Conservation (phyloP, 37 sponge, comb jelly and placozoan genomes). For the Oscarella lobularis region DNA sequence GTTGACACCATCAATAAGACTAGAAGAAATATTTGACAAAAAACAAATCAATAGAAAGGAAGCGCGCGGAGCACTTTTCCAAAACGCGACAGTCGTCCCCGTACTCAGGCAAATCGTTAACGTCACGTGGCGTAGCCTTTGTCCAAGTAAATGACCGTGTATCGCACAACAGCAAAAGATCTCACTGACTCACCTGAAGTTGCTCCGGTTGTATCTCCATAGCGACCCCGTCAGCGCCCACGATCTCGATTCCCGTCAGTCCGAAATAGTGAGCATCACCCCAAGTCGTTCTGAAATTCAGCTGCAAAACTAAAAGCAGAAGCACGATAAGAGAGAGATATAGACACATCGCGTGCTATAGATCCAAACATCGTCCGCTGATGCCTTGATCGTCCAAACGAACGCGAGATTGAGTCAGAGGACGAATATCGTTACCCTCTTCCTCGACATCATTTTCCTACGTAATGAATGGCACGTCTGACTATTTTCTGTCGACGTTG, state of each 20-base stretch:
- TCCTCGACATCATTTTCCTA: too few relatives aligned
- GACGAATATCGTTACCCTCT: background rate
- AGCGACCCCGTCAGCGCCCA: conserved; percentile 16
- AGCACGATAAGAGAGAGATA: background rate
- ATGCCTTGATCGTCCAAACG: background rate
- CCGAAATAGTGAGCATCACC: conserved; percentile 28
- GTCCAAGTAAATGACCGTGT: background rate
- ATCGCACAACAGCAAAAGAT: background rate
- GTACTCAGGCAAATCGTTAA: conserved; percentile 17
- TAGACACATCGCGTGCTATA: too few relatives aligned
- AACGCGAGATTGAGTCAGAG: background rate
- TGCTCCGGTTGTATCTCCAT: conserved; percentile 19
- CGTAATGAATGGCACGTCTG: too few relatives aligned
- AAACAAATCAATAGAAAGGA: too few relatives aligned
- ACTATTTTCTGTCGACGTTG: too few relatives aligned
- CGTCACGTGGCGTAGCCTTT: conserved; percentile 23
- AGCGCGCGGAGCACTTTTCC: conserved; percentile 41
- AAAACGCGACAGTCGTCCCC: conserved; percentile 22
- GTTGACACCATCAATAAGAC: conserved; percentile 53
- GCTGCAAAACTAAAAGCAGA: conserved; percentile 10
- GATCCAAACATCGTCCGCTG: too few relatives aligned
- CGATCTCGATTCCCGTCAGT: conserved; percentile 25
- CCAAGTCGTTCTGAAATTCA: conserved; percentile 31
- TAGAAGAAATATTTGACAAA: too few relatives aligned
- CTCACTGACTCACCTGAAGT: conserved; percentile 10